These are phyloP conservation scores for Papilio glaucus DNA, from an alignment of 1,140 invertebrate species.

Conservation along the genomic window DNA sequence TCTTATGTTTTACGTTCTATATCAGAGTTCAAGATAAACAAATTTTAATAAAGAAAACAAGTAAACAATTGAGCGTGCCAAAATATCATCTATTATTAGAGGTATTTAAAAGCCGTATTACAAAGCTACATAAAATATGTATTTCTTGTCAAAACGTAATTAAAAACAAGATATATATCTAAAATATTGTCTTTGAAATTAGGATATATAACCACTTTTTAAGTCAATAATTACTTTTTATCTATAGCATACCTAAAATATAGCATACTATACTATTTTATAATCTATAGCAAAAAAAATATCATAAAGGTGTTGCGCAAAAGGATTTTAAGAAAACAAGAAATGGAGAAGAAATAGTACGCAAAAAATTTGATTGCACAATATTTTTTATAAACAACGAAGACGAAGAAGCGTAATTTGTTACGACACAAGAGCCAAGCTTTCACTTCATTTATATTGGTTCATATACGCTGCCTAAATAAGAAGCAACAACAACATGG, in stretches of 20 bases:
- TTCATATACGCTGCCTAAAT: not conserved
- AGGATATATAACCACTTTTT: not conserved
- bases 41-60: not conserved
- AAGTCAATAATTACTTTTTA: not conserved
- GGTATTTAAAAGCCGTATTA: too few species aligned
- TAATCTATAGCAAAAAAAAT: not conserved
- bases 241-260: too few species aligned
- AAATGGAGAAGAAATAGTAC: conserved; percentile 1
- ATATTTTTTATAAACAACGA: conserved; percentile 29
- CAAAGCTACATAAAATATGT: too few species aligned
- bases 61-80: conserved; percentile 18
- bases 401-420: conserved; percentile 19
- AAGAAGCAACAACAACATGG: not conserved
- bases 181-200: too few species aligned
- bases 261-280: too few species aligned
- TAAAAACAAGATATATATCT: too few species aligned
- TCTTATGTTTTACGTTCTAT: too few species aligned
- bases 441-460: conserved; percentile 8
- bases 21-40: too few species aligned
- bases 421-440: conserved; percentile 23
- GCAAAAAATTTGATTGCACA: conserved; percentile 20
- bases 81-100: too few species aligned
- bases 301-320: not conserved
- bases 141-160: too few species aligned
- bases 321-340: conserved; percentile 3